Evolutionary conservation across 1,140 invertebrate genomes (phyloP).

Genomic region (Drosophila tristis): DNA sequence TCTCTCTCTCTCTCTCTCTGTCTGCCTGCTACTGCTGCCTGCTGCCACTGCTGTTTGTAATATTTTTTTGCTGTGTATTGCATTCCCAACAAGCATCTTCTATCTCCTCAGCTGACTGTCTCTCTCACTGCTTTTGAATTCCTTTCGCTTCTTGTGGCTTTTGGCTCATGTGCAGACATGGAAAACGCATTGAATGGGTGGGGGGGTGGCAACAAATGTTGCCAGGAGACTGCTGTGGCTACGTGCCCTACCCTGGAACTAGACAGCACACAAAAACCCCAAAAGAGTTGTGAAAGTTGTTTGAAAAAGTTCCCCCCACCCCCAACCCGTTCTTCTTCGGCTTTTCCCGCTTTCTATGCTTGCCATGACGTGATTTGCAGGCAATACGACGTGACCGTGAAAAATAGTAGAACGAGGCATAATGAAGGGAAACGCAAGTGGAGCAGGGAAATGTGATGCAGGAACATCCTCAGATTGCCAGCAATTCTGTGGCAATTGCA

Average conservation of each 20-base stretch:
- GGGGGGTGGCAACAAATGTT: constrained; percentile 60
- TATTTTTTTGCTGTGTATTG: constrained; percentile 53
- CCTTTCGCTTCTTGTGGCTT: constrained; percentile 43
- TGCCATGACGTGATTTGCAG: constrained; percentile 70
- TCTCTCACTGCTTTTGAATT: neutral
- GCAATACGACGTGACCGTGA: constrained; percentile 72
- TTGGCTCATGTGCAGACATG: constrained; percentile 57
- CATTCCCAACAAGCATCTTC: constrained; percentile 26
- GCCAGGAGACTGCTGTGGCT: constrained; percentile 54
- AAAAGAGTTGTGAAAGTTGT: constrained; percentile 63
- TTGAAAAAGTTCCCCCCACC: constrained; percentile 24
- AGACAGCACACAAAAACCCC: constrained; percentile 22
- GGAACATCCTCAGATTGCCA: constrained; percentile 22
- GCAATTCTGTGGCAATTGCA: constrained; percentile 28
- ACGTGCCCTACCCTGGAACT: constrained; percentile 48
- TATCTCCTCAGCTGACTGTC: neutral
- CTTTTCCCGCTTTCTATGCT: constrained; percentile 19
- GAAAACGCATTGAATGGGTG: constrained; percentile 59
- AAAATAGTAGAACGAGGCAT: constrained; percentile 47
- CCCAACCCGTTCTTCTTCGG: constrained; percentile 24
- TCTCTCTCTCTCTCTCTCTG: no score
- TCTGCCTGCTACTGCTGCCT: constrained; percentile 15
- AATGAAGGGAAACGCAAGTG: constrained; percentile 18
- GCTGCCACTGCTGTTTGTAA: constrained; percentile 54
- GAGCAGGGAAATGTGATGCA: neutral